Percentiles rank a stretch among this genome's conserved stretches.
phyloP scores from a whole-genome alignment of 2,888 invertebrate genomes.

The Himalopsyche tibetana region DNA sequence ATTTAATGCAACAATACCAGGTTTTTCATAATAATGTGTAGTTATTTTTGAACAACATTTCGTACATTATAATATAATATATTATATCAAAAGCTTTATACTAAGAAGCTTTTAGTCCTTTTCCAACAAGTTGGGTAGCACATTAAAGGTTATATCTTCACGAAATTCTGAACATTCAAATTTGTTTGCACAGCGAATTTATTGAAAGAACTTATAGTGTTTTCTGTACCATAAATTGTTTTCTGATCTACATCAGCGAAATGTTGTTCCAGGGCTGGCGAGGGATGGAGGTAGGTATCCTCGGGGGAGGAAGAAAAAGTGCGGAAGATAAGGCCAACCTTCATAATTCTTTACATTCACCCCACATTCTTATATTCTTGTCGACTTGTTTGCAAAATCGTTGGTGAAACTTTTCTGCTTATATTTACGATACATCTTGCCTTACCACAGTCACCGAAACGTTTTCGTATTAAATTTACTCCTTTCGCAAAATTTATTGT shows the following conservation, averaged over 20 bases:
- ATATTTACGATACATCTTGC: conserved; percentile 42
- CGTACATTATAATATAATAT: no score
- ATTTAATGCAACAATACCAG: no score
- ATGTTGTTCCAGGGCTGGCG: conserved; percentile 27
- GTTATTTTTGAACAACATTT: no score
- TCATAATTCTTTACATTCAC: conserved; percentile 40
- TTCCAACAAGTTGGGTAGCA: conserved; percentile 13
- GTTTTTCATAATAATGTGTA: no score
- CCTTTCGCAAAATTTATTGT: no score
- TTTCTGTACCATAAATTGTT: conserved; percentile 42
- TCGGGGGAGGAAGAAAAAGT: conserved; percentile 42
- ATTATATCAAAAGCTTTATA: no score
- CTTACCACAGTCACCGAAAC: background rate
- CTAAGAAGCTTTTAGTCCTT: background rate
- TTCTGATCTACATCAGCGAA: conserved; percentile 43
- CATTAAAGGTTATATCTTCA: conserved; percentile 33
- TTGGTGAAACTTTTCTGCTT: conserved; percentile 19
- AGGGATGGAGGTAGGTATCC: conserved; percentile 25
- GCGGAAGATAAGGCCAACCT: conserved; percentile 37
- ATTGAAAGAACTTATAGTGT: conserved; percentile 42
- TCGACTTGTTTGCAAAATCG: conserved; percentile 42
- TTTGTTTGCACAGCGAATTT: conserved; percentile 38
- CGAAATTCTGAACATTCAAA: conserved; percentile 27
- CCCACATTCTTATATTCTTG: conserved; percentile 42
- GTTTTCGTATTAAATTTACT: no score